Percentiles rank a stretch among this genome's conserved stretches.
Conservation (phyloP, 2,888 invertebrate species). For the Chaetoderma sp. region DNA sequence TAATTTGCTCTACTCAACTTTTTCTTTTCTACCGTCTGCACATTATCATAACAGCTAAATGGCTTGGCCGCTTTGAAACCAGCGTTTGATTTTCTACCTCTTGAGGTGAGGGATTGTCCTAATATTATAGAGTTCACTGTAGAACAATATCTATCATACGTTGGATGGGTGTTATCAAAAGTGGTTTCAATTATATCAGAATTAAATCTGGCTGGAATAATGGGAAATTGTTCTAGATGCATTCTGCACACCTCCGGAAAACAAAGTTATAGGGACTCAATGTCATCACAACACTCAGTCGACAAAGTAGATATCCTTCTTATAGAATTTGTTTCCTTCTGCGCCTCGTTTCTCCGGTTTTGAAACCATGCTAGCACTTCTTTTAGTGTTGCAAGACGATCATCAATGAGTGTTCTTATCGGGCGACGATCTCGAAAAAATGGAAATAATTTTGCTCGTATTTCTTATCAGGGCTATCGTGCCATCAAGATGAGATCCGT, state of each 20-base stretch:
- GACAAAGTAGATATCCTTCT: background rate
- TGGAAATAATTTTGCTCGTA: slow-evolving; percentile 9
- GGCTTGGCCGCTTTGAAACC: slow-evolving; percentile 9
- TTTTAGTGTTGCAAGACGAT: background rate
- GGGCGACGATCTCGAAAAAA: slow-evolving; percentile 10
- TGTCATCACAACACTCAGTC: slow-evolving; percentile 11
- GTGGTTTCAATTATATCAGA: slow-evolving; percentile 24
- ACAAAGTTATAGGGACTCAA: background rate
- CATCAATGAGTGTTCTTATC: background rate
- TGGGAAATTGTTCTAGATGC: slow-evolving; percentile 6
- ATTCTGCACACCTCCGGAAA: slow-evolving; percentile 13
- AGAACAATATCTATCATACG: slow-evolving; percentile 10
- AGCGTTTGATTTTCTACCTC: slow-evolving; percentile 22
- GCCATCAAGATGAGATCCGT: background rate
- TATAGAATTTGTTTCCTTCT: background rate
- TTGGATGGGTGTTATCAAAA: slow-evolving; percentile 20
- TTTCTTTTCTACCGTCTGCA: too few species aligned
- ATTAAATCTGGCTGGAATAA: slow-evolving; percentile 18
- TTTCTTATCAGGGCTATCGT: slow-evolving; percentile 15
- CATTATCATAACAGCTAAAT: background rate
- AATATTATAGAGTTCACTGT: slow-evolving; percentile 11
- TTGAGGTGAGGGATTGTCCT: slow-evolving; percentile 13
- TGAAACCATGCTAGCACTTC: slow-evolving; percentile 11
- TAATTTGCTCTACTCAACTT: too few species aligned
- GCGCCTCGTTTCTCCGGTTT: slow-evolving; percentile 9